Base-by-base conservation (phyloP, 2,888 invertebrate genomes). In the Endotricha flammealis region DNA sequence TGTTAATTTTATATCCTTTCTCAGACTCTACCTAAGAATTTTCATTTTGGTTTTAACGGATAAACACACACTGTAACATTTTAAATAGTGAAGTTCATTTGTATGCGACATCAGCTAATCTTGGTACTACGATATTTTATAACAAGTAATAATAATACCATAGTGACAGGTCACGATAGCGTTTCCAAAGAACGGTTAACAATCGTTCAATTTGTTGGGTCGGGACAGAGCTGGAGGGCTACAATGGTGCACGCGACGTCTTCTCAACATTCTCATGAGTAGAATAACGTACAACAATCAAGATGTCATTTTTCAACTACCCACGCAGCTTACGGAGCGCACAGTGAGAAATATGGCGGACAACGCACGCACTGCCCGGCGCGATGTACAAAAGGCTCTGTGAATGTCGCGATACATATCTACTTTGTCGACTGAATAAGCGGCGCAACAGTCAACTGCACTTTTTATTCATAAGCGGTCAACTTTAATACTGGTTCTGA, bases 291-390 rank as follows among this genome's bases (percentile, higher is more conserved):
- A 75, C 75, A 83, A 85, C 85, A 86, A 86, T 85, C 85, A 85
- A 85, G 86, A 86, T 86, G 85, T 86, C 83, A 86, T 86, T 85
- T 86, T 85, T 86, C 85, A 86, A 82, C 86, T 82, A 81, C 85
- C 86, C 85, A 86, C 86, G 79, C 82, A 50, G 69, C n/a, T n/a
- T 64, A 56, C 57, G 62, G 60, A 64, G 61, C 50, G 63, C 63
- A 68, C 69, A 65, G 64, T 66, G 69, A 82, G 80, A 85, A 81
- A 76, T 86, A 86, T 83, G 72, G 79, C 73, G 74, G 73, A 81
- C 81, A 79, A 67, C 65, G 59, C 69, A 77, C 78, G 78, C 82
- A 79, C 76, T 68, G 61, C 59, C 60, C 61, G 53, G 51, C 51
- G 53, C 57, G 57, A 63, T 56, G 62, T 63, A 79, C 76, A 82